These are phyloP conservation scores for Dryobota labecula DNA, from an alignment of 2,888 invertebrate species.

Conservation along the genomic window DNA sequence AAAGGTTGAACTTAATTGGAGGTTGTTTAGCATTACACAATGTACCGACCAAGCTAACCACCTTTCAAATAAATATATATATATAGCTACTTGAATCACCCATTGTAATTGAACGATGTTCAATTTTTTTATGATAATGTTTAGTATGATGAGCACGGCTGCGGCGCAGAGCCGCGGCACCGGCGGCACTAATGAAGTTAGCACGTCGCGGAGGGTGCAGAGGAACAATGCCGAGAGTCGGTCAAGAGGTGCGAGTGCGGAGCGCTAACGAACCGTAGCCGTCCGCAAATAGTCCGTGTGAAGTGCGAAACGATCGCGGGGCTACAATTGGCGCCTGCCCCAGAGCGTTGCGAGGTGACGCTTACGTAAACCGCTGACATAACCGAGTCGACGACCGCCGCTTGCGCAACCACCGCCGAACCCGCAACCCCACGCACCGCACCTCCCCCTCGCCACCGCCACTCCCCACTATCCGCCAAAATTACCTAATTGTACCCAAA, in stretches of 20 bases:
- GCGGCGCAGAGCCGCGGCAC: conserved; percentile 23
- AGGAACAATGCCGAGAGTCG: conserved; percentile 74
- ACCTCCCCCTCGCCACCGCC: conserved; percentile 76
- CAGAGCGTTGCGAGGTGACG: conserved; percentile 88
- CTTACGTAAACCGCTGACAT: conserved; percentile 90
- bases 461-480: conserved; percentile 78
- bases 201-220: conserved; percentile 68
- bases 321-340: conserved; percentile 84
- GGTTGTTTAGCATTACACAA: conserved; percentile 79
- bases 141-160: conserved; percentile 33
- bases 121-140: conserved; percentile 45
- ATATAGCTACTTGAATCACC: conserved; percentile 41
- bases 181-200: conserved; percentile 71
- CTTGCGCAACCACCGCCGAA: conserved; percentile 87
- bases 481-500: conserved; percentile 89
- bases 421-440: conserved; percentile 88
- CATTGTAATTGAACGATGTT: conserved; percentile 57
- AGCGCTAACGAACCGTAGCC: conserved; percentile 81
- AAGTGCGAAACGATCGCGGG: conserved; percentile 87
- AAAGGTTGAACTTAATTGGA: conserved; percentile 86
- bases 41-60: conserved; percentile 54
- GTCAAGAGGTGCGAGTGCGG: conserved; percentile 71
- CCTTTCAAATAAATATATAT: conserved; percentile 63
- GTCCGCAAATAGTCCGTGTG: conserved; percentile 86
- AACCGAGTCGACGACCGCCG: conserved; percentile 90